Evolutionary conservation across 2,888 invertebrate genomes (phyloP).

Genomic region (Onchidella celtica): DNA sequence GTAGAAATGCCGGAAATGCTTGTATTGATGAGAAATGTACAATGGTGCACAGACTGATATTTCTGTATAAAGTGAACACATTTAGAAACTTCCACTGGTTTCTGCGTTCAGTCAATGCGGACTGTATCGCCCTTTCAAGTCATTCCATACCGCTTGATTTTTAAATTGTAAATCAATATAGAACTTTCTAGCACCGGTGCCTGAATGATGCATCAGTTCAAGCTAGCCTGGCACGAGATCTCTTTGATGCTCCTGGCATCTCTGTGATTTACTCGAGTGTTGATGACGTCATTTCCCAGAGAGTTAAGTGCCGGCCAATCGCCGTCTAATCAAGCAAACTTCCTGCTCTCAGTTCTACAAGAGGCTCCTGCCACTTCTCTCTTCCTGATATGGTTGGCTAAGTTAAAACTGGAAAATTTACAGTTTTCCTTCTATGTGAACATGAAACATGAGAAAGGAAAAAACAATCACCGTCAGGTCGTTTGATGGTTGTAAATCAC

Average conservation of each 20-base stretch:
- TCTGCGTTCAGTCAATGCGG: constrained; percentile 24
- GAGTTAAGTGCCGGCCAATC: constrained; percentile 45
- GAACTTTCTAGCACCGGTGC: constrained; percentile 24
- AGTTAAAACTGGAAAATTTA: too few species aligned
- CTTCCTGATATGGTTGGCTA: constrained; percentile 21
- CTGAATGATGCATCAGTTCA: constrained; percentile 29
- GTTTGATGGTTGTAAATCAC: too few species aligned
- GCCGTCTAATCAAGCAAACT: constrained; percentile 34
- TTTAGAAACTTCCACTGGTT: too few species aligned
- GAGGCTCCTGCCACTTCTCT: constrained; percentile 34
- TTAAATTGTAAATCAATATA: constrained; percentile 36
- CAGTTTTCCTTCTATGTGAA: too few species aligned
- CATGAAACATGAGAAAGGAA: too few species aligned
- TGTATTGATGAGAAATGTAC: too few species aligned
- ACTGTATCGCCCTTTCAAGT: constrained; percentile 6
- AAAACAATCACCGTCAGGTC: too few species aligned
- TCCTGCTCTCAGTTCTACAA: constrained; percentile 31
- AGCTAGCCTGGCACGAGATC: constrained; percentile 4
- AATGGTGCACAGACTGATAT: too few species aligned
- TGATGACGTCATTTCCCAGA: constrained; percentile 43
- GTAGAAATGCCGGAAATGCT: too few species aligned
- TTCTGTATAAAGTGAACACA: too few species aligned
- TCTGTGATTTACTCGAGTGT: constrained; percentile 45
- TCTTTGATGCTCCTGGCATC: constrained; percentile 39
- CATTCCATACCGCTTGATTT: constrained; percentile 28